phyloP scores from a whole-genome alignment of 2,888 invertebrate genomes.

The Hirtodrosophila confusa region DNA sequence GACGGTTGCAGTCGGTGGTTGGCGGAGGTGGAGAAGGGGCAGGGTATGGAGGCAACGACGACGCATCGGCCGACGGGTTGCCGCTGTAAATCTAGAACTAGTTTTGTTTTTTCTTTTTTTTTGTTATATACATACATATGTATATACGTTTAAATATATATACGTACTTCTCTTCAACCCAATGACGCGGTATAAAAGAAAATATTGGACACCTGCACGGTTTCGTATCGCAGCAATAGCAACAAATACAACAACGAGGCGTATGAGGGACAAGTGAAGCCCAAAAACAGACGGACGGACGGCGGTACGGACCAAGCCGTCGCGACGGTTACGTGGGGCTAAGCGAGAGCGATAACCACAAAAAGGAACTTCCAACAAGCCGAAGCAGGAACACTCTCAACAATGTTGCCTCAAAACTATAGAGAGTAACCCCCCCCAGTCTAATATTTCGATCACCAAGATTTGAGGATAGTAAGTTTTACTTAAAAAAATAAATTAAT shows the following conservation, averaged over 20 bases:
- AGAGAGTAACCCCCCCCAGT: no score
- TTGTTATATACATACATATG: slow-evolving; percentile 8
- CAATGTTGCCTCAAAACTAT: no score
- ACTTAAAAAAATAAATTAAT: no score
- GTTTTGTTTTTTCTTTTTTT: slow-evolving; percentile 57
- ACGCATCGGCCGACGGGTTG: slow-evolving; percentile 26
- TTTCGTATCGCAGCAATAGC: slow-evolving; percentile 70
- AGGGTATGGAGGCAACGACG: slow-evolving; percentile 8
- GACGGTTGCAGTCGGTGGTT: slow-evolving; percentile 29
- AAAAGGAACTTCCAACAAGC: not conserved
- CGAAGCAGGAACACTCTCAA: slow-evolving; percentile 36
- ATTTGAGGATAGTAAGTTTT: no score
- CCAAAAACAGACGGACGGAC: slow-evolving; percentile 55
- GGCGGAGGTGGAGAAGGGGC: slow-evolving; percentile 2
- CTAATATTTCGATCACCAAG: no score
- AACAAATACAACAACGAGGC: slow-evolving; percentile 51
- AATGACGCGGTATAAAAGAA: slow-evolving; percentile 81
- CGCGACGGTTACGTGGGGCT: slow-evolving; percentile 41
- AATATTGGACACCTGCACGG: slow-evolving; percentile 83
- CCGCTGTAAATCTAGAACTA: slow-evolving; percentile 77
- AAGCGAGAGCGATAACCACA: slow-evolving; percentile 47
- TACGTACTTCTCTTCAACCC: slow-evolving; percentile 51
- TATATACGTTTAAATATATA: not conserved
- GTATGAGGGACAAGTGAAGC: slow-evolving; percentile 73
- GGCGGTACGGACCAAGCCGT: slow-evolving; percentile 15